Base-by-base conservation (phyloP, 2,888 invertebrate genomes). In the Cheilosia scutellata region DNA sequence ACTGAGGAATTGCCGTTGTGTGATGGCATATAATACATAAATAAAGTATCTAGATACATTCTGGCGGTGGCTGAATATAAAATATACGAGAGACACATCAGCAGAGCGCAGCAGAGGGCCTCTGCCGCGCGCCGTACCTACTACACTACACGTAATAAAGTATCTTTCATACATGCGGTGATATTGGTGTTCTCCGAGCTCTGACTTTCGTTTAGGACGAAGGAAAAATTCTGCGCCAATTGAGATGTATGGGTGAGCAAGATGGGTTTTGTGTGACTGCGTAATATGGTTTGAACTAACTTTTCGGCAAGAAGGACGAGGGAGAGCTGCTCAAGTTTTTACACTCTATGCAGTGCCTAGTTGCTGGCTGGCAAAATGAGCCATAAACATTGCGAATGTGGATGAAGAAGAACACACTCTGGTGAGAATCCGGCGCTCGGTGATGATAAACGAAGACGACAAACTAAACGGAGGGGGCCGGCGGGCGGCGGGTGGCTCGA, bases 21-120 rank as follows among this genome's bases (percentile, higher is more conserved):
- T 86, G 86, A 86, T 86, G 86, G 86, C 86, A 86, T 74, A 86
- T 86, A 86, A 82, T 82, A 86, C 86, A 86, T 86, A 86, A 86
- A 86, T 86, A 86, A 51, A 86, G 86, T 86, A 86, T 86, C 84
- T 84, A 84, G 84, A 80, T 84, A 84, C 84, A 86, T 86, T 86
- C 86, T 86, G 82, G 58, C 80, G 70, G 82, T 86, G 86, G 86
- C 86, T 86, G 86, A 86, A 86, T 86, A 86, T 86, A 86, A 86
- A 86, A 86, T 86, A 86, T 86, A 82, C 55, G 82, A 72, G 82
- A 77, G 76, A 31, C 86, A 86, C 86, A 82, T 16, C 77, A 72
- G 77, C 82, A 86, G 86, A 82, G 86, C 76, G 77, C 80, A 84
- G 77, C 80, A 84, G 80, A 80, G 80, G 75, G 75, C 71, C 75